These are phyloP conservation scores for Adelphocoris suturalis DNA, from an alignment of 2,888 invertebrate genomes.

Conservation along the genomic window DNA sequence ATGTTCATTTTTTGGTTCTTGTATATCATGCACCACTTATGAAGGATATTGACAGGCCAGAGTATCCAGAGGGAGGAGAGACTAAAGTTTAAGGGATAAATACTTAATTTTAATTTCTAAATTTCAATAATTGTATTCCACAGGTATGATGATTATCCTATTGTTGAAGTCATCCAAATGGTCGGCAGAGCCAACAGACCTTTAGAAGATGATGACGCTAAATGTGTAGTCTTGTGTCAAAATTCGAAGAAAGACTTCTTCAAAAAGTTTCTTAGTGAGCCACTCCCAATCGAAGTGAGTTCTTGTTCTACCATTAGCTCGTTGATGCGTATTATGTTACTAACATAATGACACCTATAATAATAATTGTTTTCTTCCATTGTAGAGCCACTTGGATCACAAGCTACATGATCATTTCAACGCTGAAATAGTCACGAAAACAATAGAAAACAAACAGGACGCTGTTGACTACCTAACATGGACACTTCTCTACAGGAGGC, in stretches of 20 bases:
- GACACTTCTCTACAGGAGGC: conserved; percentile 97
- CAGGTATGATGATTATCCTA: conserved; percentile 96
- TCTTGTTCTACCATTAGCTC: not conserved
- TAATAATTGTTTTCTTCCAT: no score
- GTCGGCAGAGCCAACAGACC: conserved; percentile 97
- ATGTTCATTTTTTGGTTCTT: no score
- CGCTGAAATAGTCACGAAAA: conserved; percentile 99
- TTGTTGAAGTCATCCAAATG: conserved; percentile 98
- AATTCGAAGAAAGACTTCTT: conserved; percentile 99
- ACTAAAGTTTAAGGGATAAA: no score
- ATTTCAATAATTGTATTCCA: not conserved
- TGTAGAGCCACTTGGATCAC: conserved; percentile 95
- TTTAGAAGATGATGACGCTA: conserved; percentile 92
- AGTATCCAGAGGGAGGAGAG: no score
- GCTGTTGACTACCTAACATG: conserved; percentile 99
- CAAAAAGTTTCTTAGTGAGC: conserved; percentile 98
- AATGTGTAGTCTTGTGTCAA: conserved; percentile 98
- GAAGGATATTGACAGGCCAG: no score
- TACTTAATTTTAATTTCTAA: no score
- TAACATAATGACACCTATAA: no score
- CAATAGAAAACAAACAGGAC: conserved; percentile 99
- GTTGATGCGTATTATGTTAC: no score
- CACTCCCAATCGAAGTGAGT: conserved; percentile 92
- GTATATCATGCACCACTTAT: no score
- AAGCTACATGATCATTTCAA: conserved; percentile 99